Evolutionary conservation across 2,797 vertebrate genomes (phyloP).

Genomic region (Hoplostethus mediterraneus): DNA sequence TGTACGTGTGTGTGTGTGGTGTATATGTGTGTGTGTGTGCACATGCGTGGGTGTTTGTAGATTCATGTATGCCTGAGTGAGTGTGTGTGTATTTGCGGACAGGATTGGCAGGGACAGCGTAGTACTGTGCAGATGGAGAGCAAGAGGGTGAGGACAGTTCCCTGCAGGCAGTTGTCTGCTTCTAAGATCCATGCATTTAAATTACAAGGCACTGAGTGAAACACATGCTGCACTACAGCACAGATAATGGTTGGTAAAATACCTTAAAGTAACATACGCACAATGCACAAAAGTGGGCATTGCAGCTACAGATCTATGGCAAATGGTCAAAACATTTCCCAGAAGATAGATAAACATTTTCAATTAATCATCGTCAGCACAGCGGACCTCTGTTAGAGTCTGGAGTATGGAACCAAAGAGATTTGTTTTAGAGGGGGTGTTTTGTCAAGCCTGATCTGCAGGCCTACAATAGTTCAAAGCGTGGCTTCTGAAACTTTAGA

Average conservation of each 20-base stretch:
- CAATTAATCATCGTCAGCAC: constrained; percentile 52
- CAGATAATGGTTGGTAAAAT: constrained; percentile 3
- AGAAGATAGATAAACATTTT: neutral
- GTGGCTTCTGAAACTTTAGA: constrained; percentile 58
- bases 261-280: constrained; percentile 29
- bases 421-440: constrained; percentile 49
- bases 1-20: constrained; percentile 19
- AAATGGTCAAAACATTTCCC: neutral
- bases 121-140: constrained; percentile 83
- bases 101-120: constrained; percentile 63
- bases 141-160: constrained; percentile 79
- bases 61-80: constrained; percentile 28
- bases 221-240: constrained; percentile 33
- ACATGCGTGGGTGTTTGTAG: constrained; percentile 41
- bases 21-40: neutral
- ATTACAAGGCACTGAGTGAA: constrained; percentile 36
- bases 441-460: constrained; percentile 63
- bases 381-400: constrained; percentile 20
- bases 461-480: constrained; percentile 50
- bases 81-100: constrained; percentile 41
- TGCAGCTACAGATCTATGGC: neutral
- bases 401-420: constrained; percentile 49
- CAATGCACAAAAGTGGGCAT: neutral
- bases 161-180: constrained; percentile 78
- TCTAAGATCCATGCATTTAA: constrained; percentile 53